These are phyloP conservation scores for Rhadinocentrus ornatus DNA, from an alignment of 2,797 vertebrate species.

Conservation along the genomic window DNA sequence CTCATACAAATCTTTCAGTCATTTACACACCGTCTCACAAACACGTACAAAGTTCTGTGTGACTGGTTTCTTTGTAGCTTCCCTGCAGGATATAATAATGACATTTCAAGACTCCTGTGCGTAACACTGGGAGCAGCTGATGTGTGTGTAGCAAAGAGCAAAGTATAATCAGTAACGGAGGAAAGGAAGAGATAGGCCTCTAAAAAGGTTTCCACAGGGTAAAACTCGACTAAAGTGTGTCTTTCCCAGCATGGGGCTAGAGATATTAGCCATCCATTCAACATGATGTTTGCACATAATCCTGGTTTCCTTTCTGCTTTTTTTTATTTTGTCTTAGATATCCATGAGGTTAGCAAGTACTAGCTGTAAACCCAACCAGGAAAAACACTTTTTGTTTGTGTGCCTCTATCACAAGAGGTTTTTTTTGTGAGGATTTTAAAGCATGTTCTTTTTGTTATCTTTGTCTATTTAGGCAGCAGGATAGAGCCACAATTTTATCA, in stretches of 20 bases:
- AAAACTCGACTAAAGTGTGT: constrained; percentile 42
- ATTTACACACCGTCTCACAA: constrained; percentile 1
- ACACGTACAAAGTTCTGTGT: constrained; percentile 22
- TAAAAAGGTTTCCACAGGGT: constrained; percentile 44
- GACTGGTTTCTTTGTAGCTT: constrained; percentile 46
- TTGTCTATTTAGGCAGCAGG: constrained; percentile 48
- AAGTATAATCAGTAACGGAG: neutral
- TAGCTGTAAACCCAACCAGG: constrained; percentile 42
- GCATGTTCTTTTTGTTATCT: constrained; percentile 51
- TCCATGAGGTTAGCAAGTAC: constrained; percentile 34
- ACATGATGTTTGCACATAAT: constrained; percentile 14
- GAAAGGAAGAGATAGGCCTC: constrained; percentile 39
- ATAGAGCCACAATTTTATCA: constrained; percentile 63
- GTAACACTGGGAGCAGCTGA: constrained; percentile 46
- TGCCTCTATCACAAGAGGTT: constrained; percentile 44
- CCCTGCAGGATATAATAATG: constrained; percentile 65
- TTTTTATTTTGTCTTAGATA: constrained; percentile 11
- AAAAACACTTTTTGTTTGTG: constrained; percentile 46
- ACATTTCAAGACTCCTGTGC: constrained; percentile 73
- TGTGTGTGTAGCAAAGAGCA: constrained; percentile 28
- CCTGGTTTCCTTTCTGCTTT: constrained; percentile 3
- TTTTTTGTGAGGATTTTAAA: constrained; percentile 9
- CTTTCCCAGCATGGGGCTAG: constrained; percentile 36
- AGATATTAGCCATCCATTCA: constrained; percentile 38
- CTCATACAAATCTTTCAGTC: constrained; percentile 25